Conservation (phyloP, 2,797 vertebrate species). For the Mallotus villosus region DNA sequence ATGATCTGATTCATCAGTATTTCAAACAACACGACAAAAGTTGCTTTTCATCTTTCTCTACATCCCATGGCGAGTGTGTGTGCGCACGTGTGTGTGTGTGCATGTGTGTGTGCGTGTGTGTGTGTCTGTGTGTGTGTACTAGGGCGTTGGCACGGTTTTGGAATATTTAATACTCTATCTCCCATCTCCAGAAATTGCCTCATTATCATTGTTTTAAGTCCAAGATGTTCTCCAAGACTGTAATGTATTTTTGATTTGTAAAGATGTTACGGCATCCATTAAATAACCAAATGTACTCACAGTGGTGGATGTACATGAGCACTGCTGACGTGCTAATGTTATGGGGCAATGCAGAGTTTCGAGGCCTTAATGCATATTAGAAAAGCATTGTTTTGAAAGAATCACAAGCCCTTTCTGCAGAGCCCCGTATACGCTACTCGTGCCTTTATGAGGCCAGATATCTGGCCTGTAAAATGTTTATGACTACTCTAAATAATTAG, state of each 20-base stretch:
- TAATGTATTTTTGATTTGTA: background rate
- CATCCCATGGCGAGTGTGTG: background rate
- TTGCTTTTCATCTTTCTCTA: background rate
- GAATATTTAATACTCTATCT: background rate
- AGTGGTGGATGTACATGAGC: background rate
- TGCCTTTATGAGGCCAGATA: slow-evolving; percentile 36
- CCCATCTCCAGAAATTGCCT: background rate
- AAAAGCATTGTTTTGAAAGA: slow-evolving; percentile 36
- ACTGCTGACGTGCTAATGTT: no score
- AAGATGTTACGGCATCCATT: background rate
- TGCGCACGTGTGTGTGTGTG: background rate
- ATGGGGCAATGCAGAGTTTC: background rate
- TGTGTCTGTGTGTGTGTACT: background rate
- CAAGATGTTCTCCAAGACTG: background rate
- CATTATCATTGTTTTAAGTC: background rate
- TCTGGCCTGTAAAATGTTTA: slow-evolving; percentile 42
- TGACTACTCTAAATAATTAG: slow-evolving; percentile 40
- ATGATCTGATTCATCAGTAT: background rate
- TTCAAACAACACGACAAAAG: background rate
- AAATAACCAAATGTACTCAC: background rate
- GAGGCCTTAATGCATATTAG: slow-evolving; percentile 16
- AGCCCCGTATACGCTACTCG: slow-evolving; percentile 40
- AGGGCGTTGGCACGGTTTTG: no score
- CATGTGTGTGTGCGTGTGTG: background rate
- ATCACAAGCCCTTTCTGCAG: background rate